Evolutionary conservation across 2,113 vertebrate species (phyloP), one percentile per base, ranked within the genome.

Genomic region (Salvelinus fontinalis): DNA sequence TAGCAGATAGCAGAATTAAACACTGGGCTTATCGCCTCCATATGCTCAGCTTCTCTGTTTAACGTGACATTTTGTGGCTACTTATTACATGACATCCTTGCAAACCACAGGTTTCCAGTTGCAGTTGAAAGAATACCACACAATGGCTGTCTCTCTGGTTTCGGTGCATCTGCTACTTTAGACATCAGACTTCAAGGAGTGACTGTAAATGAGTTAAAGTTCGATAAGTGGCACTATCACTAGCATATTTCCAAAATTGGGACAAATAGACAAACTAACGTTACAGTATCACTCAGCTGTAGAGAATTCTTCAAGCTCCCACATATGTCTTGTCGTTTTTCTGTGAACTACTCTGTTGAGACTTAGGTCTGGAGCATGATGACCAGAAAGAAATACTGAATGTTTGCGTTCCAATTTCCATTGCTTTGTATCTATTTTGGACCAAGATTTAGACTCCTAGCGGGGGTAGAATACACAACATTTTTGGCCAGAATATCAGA

Each of bases 391-490:
- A n/a, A 20, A 27, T 59, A 26, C n/a, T 14, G 3, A 7, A 34
- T 71, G 51, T 64, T 75, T 49, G 4, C 59, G 70, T 20, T 60
- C 34, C 13, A 2, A n/a, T 78, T 73, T 70, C 57, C 24, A 60
- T 65, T 57, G 18, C 8, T 75, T 81, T 73, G 51, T 73, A 66
- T 74, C 48, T 73, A 71, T 79, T 84, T 71, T 82, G 68, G 75
- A 82, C 29, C 31, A 68, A 68, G n/a, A 1, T 59, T 72, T n/a
- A 44, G 66, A 39, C 57, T 79, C 76, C 48, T 39, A 72, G 74
- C 71, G 74, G 77, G 34, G 24, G 69, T 44, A 20, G 11, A 75
- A 20, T 24, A 67, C 64, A 74, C 34, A 76, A 66, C 49, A 57
- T 59, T 49, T 80, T 14, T 8, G 65, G 65, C 27, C 27, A 31